Conservation (phyloP, 2,113 vertebrate genomes). For the Seriola dumerili region DNA sequence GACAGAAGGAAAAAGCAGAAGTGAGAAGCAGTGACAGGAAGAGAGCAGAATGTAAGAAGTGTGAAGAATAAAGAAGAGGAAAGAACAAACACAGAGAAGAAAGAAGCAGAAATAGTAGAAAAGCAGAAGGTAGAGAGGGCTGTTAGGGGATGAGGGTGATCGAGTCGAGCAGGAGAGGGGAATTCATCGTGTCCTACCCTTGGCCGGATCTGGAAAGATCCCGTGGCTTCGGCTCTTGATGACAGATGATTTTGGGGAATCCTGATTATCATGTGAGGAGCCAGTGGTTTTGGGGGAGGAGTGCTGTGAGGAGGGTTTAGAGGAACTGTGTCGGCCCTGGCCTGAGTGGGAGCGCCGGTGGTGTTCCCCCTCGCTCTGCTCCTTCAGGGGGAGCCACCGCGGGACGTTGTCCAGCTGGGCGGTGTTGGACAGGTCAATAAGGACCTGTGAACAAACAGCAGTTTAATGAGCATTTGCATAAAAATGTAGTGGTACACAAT, state of each 20-base stretch:
- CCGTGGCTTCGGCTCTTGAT: constrained; percentile 98
- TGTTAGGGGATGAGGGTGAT: constrained; percentile 38
- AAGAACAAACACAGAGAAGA: constrained; percentile 26
- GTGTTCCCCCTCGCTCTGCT: constrained; percentile 94
- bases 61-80: background rate
- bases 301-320: constrained; percentile 90
- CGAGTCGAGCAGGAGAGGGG: constrained; percentile 36
- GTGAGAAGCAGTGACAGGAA: constrained; percentile 28
- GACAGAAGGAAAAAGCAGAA: background rate
- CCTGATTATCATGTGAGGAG: constrained; percentile 90
- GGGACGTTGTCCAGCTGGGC: constrained; percentile 94
- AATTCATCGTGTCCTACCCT: constrained; percentile 88
- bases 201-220: constrained; percentile 97
- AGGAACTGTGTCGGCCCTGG: constrained; percentile 89
- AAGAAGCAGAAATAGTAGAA: constrained; percentile 4
- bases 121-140: constrained; percentile 23
- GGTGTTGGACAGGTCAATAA: constrained; percentile 93
- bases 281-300: constrained; percentile 86
- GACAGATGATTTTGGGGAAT: constrained; percentile 94
- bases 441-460: constrained; percentile 83
- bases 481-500: background rate
- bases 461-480: background rate
- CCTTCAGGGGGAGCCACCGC: constrained; percentile 94
- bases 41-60: constrained; percentile 13
- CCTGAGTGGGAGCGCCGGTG: constrained; percentile 91